A percentile compares a stretch with the other conserved stretches of the same genome.
phyloP scores from a whole-genome alignment of 2,797 vertebrate genomes.

The Adrianichthys oophorus region DNA sequence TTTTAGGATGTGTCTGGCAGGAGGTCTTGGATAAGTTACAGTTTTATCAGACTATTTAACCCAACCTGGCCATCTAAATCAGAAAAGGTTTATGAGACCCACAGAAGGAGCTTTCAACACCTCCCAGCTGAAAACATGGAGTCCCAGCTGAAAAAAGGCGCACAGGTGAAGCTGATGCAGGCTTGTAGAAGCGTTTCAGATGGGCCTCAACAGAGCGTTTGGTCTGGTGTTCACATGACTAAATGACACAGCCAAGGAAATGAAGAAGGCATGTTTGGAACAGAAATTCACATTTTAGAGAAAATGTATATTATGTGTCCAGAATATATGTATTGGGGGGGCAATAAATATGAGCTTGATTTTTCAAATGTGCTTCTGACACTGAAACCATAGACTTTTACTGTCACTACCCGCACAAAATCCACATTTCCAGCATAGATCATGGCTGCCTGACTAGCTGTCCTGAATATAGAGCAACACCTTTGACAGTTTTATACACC shows the following conservation, averaged over 20 bases:
- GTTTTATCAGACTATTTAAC: constrained; percentile 56
- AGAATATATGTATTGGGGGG: constrained; percentile 24
- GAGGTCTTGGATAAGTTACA: constrained; percentile 67
- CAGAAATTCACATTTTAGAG: constrained; percentile 17
- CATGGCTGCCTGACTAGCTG: too few species aligned
- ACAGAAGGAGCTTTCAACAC: constrained; percentile 63
- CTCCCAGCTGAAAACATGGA: constrained; percentile 38
- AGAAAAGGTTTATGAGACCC: constrained; percentile 72
- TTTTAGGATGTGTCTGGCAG: not conserved
- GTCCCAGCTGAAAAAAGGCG: constrained; percentile 31
- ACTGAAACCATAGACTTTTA: too few species aligned
- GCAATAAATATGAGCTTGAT: constrained; percentile 7
- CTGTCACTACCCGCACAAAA: too few species aligned
- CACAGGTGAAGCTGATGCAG: constrained; percentile 53
- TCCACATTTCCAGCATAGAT: too few species aligned
- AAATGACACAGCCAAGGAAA: constrained; percentile 52
- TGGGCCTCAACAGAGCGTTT: constrained; percentile 34
- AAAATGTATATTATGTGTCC: constrained; percentile 21
- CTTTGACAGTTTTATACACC: too few species aligned
- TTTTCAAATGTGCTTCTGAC: too few species aligned
- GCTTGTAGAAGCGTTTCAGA: constrained; percentile 16
- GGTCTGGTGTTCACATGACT: constrained; percentile 29
- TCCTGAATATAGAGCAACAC: too few species aligned
- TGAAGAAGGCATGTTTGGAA: constrained; percentile 47
- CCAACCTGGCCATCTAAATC: constrained; percentile 58